Evolutionary conservation across 2,888 invertebrate species (phyloP), one percentile per base, ranked within the genome.

Genomic region (Notodonta ziczac): DNA sequence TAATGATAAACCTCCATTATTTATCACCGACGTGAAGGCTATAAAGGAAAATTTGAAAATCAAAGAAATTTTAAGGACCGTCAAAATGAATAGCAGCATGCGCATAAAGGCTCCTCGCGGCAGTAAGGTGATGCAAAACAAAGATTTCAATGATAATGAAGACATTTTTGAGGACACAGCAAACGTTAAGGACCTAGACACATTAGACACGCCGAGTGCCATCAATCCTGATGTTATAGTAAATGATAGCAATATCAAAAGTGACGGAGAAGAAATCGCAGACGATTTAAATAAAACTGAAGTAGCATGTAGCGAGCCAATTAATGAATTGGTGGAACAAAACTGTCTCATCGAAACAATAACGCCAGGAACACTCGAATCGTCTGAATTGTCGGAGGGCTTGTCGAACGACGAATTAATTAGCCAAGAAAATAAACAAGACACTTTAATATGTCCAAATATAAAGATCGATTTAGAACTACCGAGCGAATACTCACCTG

Each of bases 51-150:
- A 90, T 71, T 74, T 90, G 0, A 91, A 91, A 84, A 91, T 92
- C 57, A 90, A 87, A 65, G 91, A 92, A 70, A 91, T 92, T 62
- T 80, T 93, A 56, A 80, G 89, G 67, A 90, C 87, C 9, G 93
- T 92, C 0, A 93, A 91, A 83, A 91, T 91, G 87, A 92, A 89
- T 56, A 91, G 88, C 57, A 91, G 90, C 69, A 89, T 90, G 88
- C 81, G 90, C 46, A 73, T 91, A 39, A 90, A 90, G 67, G 89
- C 88, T 1, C 91, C 90, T 3, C 80, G 82, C 12, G 89, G 88
- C 1, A 90, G 88, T 62, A 90, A 87, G 79, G 85, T 90, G 16
- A 88, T 91, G 87, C 82, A 84, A 59, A 88, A 81, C 64, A 88
- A 86, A 71, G 89, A 91, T 65, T 87, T 89, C 59, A 86, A 83